A percentile compares a stretch with the other conserved stretches of the same genome.
Conservation (phyloP, 2,113 vertebrate species). For the Alectura lathami region DNA sequence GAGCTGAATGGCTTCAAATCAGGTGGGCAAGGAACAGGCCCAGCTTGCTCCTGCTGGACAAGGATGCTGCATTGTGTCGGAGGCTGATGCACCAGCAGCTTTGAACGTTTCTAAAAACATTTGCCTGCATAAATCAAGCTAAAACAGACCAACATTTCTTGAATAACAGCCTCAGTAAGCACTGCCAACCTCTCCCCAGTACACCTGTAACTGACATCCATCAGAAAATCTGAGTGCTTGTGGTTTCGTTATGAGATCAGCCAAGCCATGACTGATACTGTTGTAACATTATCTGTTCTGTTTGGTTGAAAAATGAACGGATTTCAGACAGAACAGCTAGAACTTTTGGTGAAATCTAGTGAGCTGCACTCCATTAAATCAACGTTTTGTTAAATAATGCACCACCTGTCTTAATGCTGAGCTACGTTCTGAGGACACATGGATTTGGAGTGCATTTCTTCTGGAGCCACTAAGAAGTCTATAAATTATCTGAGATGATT, state of each 20-base stretch:
- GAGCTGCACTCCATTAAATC: background rate
- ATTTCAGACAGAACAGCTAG: background rate
- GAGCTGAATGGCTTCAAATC: background rate
- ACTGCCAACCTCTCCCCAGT: background rate
- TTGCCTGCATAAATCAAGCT: background rate
- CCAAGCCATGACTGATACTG: background rate
- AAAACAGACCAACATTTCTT: background rate
- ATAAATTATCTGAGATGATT: background rate
- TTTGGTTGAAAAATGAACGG: background rate
- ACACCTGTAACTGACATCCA: accelerated
- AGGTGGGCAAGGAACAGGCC: background rate
- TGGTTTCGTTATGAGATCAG: background rate
- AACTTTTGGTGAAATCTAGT: background rate
- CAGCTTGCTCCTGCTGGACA: background rate
- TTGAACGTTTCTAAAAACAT: background rate
- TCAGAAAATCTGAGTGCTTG: background rate
- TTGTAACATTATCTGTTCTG: background rate
- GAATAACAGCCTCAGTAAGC: background rate
- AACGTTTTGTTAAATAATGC: background rate
- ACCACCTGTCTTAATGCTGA: background rate
- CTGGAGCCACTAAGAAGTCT: background rate
- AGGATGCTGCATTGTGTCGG: background rate
- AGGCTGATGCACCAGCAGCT: background rate
- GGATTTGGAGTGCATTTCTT: background rate
- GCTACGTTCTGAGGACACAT: background rate